Evolutionary conservation across 1,140 invertebrate species (phyloP).

Genomic region (Lethocerus indicus): DNA sequence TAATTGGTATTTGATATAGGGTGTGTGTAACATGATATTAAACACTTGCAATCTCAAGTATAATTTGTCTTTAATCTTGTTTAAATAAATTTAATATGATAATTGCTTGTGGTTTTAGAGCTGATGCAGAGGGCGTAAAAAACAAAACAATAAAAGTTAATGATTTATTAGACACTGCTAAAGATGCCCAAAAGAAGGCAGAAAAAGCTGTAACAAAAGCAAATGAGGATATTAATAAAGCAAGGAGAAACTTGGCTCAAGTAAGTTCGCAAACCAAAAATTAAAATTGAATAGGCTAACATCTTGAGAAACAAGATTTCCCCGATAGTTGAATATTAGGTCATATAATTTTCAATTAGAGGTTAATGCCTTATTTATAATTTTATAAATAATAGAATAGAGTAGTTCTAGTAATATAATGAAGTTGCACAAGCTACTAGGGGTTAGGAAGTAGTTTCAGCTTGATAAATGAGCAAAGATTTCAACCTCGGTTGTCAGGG

Average conservation of each 20-base stretch:
- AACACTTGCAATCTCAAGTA: no score
- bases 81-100: not conserved
- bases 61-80: not conserved
- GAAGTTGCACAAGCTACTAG: not conserved
- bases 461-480: no score
- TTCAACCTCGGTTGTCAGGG: no score
- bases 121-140: conserved; percentile 32
- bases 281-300: not conserved
- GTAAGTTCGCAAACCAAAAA: conserved; percentile 25
- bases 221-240: conserved; percentile 54
- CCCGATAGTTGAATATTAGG: not conserved
- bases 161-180: conserved; percentile 43
- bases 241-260: conserved; percentile 51
- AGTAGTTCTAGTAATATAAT: not conserved
- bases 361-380: not conserved
- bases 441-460: not conserved
- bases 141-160: conserved; percentile 36
- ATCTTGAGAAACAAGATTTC: not conserved
- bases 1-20: not conserved
- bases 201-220: conserved; percentile 62
- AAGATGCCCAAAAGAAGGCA: conserved; percentile 58
- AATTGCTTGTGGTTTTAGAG: conserved; percentile 22
- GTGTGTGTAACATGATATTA: not conserved
- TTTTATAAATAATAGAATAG: not conserved
- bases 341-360: not conserved